Evolutionary conservation across 2,113 vertebrate species (phyloP), one percentile per base, ranked within the genome.

Genomic region (Zeus faber): DNA sequence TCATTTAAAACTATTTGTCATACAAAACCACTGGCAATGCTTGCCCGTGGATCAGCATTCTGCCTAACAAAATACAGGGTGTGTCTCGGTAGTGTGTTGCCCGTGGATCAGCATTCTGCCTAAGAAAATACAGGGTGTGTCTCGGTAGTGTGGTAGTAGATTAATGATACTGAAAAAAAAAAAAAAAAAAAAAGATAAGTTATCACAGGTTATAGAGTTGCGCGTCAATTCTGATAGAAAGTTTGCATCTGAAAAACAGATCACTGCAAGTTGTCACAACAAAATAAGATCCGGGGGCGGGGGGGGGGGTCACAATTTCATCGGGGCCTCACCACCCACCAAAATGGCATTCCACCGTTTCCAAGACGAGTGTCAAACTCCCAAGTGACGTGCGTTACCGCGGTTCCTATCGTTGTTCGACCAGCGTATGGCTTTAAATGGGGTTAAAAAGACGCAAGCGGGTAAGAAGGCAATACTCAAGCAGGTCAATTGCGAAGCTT

Each of bases 11-110:
- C 56, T 43, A 58, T 62, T 76, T 78, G 22, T 58, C 49, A 80
- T 85, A 79, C 40, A 81, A 86, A 84, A 81, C 41, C 62, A 80
- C 58, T 26, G n/a, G n/a, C n/a, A n/a, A n/a, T n/a, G n/a, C n/a
- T 64, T 22, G 63, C 57, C 67, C 18, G 10, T 40, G 54, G 21
- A 16, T 43, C n/a, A n/a, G n/a, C n/a, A n/a, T n/a, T 44, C 5
- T n/a, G 37, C 22, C 43, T 22, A 62, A 26, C 55, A 62, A 60
- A 70, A 47, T n/a, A n/a, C 67, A 75, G 35, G 58, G 56, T 60
- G 52, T 67, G 48, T 58, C 61, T 52, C 71, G 73, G 72, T 71
- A 73, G 62, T 50, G 48, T 48, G 60, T 64, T 22, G 63, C 57
- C 67, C 18, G 10, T 40, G 54, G 21, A 16, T 43, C n/a, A n/a